Evolutionary conservation across 1,140 invertebrate genomes (phyloP), one percentile per base, ranked within the genome.

Genomic region (Oreohelix idahoensis): DNA sequence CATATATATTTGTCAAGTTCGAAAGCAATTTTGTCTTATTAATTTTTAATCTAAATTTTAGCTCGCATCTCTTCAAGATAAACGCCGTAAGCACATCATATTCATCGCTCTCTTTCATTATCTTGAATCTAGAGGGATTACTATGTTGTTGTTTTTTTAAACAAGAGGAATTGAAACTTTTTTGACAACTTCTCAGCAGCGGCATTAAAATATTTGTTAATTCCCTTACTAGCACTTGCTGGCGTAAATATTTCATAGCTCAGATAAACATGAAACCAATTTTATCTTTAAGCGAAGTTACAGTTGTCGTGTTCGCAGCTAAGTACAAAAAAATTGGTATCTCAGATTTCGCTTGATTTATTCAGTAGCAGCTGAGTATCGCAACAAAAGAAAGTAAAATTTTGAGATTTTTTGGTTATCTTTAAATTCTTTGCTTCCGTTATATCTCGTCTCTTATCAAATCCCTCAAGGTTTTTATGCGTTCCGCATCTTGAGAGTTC

Each of bases 291-390:
- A 58, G 23, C 53, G 26, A 58, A 58, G 23, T 58, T 58, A 58
- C 53, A 58, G 53, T 45, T 45, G 15, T 15, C 15, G 5, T 45
- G 42, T 58, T 58, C 53, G 23, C 26, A 58, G 20, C 10, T 23
- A 58, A 58, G 20, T 20, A 20, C 17, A 58, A 58, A 58, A 58
- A 58, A 58, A 20, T 58, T n/a, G 42, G 42, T n/a, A 58, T 5
- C 53, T 58, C 53, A 58, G 8, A 58, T 58, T 42, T 74, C 42
- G 2, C 71, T 74, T 42, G 42, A 74, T 74, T 74, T 42, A 42
- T 74, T 26, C 29, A n/a, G 23, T n/a, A 74, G 42, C 71, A 74
- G 71, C n/a, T 42, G 38, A 39, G 26, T 73, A 17, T 36, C 26
- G n/a, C 26, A 42, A 73, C 53, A 58, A 66, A 66, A 66, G 53